Base-by-base conservation (phyloP, 2,797 vertebrate species). In the Meriones psammophilus region DNA sequence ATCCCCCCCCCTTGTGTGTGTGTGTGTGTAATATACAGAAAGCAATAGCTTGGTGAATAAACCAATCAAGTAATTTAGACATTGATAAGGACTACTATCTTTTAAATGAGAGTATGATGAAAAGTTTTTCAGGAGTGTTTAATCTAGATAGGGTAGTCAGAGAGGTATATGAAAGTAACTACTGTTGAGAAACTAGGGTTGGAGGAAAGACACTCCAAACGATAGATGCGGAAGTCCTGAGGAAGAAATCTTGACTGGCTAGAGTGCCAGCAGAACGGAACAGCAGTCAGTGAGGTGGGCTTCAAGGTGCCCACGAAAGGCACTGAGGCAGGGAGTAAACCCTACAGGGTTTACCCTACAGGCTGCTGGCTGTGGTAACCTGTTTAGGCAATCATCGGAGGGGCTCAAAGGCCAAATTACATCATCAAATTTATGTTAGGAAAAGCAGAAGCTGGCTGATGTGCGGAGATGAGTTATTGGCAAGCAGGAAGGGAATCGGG, bases 381-480 rank as follows among this genome's bases (percentile, higher is more conserved):
- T 64, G 15, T 42, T 81, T 36, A 62, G 14, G 79, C n/a, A 87
- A 71, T 14, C n/a, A 30, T 8, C 18, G 56, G 73, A 87, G 33
- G 33, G 17, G 92, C 30, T 85, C 54, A 92, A 73, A 12, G 36
- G 14, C 10, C 14, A n/a, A 94, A 81, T 77, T 42, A 56, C 14
- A 42, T 74, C 60, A 85, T 88, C 33, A 91, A 12, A 71, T 86
- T 89, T 77, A 94, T 68, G 79, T 64, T 76, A 64, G 69, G 46
- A 84, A 93, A 92, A 86, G 15, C 36, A 92, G 58, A 77, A 8
- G 24, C 79, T 74, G 58, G 5, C 81, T 83, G 3, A 5, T 46
- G 8, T 77, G 17, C 84, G n/a, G 89, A 90, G 83, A 54, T 83
- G 50, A 92, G 17, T 33, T 80, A 7, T 60, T 76, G 42, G 68